Percentiles rank a stretch among this genome's conserved stretches.
phyloP scores from a whole-genome alignment of 2,888 invertebrate species.

The Gastracanthus pulcherrimus region DNA sequence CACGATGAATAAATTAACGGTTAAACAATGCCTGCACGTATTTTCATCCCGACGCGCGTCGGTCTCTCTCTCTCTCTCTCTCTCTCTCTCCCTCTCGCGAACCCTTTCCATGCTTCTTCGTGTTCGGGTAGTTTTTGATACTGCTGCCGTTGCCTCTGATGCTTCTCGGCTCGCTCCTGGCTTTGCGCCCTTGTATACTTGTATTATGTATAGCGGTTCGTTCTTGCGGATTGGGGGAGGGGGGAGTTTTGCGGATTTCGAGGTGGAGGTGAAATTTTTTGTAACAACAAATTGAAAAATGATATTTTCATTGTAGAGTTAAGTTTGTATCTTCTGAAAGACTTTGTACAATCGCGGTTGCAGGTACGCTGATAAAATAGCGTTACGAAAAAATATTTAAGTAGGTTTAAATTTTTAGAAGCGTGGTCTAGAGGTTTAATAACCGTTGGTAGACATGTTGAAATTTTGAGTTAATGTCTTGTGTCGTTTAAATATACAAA shows the following conservation, averaged over 20 bases:
- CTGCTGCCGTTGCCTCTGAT: not conserved
- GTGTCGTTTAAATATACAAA: too few relatives aligned
- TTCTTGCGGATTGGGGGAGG: slow-evolving; percentile 19
- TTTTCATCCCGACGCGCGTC: slow-evolving; percentile 49
- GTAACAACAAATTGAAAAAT: not conserved
- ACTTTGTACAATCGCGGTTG: too few relatives aligned
- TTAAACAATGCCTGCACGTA: slow-evolving; percentile 60
- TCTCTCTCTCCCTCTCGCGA: not conserved
- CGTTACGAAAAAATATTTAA: too few relatives aligned
- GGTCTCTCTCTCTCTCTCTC: not conserved
- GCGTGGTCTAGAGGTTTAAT: too few relatives aligned
- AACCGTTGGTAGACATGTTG: too few relatives aligned
- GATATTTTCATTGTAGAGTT: not conserved
- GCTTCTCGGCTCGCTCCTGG: not conserved
- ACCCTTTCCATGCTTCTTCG: not conserved
- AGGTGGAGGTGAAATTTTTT: not conserved
- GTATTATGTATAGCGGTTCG: slow-evolving; percentile 32
- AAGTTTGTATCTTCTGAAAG: too few relatives aligned
- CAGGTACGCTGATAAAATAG: too few relatives aligned
- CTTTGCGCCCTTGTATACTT: slow-evolving; percentile 5
- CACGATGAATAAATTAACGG: slow-evolving; percentile 61
- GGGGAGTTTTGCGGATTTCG: not conserved
- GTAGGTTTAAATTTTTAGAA: too few relatives aligned
- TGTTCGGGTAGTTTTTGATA: not conserved
- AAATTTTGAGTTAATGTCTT: too few relatives aligned